Evolutionary conservation across 1,140 invertebrate species (phyloP).

Genomic region (Drosophila lini): DNA sequence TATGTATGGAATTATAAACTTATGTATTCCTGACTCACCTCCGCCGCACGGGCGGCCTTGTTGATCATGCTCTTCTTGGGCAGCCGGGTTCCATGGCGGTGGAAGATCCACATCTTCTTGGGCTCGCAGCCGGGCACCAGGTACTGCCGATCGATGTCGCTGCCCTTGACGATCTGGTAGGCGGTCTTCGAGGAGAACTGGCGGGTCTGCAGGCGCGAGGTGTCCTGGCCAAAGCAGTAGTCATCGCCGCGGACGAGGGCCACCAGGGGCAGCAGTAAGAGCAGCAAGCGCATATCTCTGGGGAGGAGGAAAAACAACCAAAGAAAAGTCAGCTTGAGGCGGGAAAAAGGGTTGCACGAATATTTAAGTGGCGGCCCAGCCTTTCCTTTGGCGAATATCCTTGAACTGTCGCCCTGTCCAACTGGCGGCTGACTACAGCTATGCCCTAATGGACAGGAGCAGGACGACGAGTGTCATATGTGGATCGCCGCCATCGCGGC

Average conservation of each 20-base stretch:
- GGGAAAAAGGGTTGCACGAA: slow-evolving; percentile 34
- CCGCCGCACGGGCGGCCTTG: slow-evolving; percentile 85
- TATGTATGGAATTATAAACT: not conserved
- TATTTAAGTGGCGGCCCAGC: slow-evolving; percentile 64
- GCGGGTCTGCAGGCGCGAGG: slow-evolving; percentile 86
- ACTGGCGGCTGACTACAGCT: slow-evolving; percentile 11
- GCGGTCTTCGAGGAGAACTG: slow-evolving; percentile 88
- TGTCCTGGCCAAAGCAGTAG: slow-evolving; percentile 86
- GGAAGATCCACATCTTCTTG: slow-evolving; percentile 87
- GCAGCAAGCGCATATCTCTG: slow-evolving; percentile 63
- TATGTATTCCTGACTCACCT: slow-evolving; percentile 66
- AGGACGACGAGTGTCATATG: slow-evolving; percentile 62
- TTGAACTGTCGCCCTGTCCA: slow-evolving; percentile 68
- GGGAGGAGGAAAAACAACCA: slow-evolving; percentile 1
- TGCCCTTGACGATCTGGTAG: slow-evolving; percentile 87
- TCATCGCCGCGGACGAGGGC: slow-evolving; percentile 81
- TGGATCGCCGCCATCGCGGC: slow-evolving; percentile 28
- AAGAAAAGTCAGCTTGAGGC: slow-evolving; percentile 15
- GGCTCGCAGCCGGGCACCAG: slow-evolving; percentile 87
- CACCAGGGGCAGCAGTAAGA: slow-evolving; percentile 57
- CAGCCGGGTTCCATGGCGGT: slow-evolving; percentile 87
- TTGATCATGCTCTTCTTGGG: slow-evolving; percentile 86
- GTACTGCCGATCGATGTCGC: slow-evolving; percentile 85
- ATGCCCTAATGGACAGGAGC: slow-evolving; percentile 41
- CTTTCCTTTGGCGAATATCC: slow-evolving; percentile 60